phyloP scores from a whole-genome alignment of 2,797 vertebrate genomes.

The Pipistrellus pipistrellus region DNA sequence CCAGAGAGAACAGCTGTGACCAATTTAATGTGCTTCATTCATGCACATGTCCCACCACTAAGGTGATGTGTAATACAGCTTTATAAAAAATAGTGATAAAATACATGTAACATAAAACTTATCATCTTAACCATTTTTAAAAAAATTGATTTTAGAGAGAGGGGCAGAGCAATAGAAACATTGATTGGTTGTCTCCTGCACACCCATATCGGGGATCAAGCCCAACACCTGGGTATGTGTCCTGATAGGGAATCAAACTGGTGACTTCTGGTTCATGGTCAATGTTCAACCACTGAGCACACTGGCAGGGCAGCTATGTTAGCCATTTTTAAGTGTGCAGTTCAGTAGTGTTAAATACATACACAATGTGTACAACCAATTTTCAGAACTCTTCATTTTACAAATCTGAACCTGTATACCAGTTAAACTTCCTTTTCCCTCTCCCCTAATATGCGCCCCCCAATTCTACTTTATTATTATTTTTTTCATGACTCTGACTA shows the following conservation, averaged over 20 bases:
- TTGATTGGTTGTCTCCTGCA: too few relatives aligned
- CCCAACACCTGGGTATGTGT: too few relatives aligned
- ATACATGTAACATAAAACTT: neutral
- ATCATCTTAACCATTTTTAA: neutral
- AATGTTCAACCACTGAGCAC: too few relatives aligned
- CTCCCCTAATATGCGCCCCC: too few relatives aligned
- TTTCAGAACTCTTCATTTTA: neutral
- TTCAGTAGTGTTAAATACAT: neutral
- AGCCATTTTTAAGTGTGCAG: neutral
- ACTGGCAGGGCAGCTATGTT: too few relatives aligned
- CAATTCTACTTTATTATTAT: neutral
- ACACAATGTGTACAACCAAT: too few relatives aligned
- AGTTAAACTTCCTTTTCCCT: neutral
- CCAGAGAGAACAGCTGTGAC: neutral
- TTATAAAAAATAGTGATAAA: slow-evolving; percentile 7
- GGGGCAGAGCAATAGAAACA: too few relatives aligned
- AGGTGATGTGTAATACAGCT: neutral
- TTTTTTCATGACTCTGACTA: neutral
- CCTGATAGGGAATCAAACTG: too few relatives aligned
- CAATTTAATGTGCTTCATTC: neutral
- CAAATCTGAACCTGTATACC: neutral
- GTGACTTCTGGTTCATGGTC: too few relatives aligned
- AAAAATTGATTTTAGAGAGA: too few relatives aligned
- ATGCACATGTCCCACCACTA: too few relatives aligned
- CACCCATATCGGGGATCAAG: too few relatives aligned